phyloP scores from a whole-genome alignment of 2,888 invertebrate species.

The Julus scanicus region DNA sequence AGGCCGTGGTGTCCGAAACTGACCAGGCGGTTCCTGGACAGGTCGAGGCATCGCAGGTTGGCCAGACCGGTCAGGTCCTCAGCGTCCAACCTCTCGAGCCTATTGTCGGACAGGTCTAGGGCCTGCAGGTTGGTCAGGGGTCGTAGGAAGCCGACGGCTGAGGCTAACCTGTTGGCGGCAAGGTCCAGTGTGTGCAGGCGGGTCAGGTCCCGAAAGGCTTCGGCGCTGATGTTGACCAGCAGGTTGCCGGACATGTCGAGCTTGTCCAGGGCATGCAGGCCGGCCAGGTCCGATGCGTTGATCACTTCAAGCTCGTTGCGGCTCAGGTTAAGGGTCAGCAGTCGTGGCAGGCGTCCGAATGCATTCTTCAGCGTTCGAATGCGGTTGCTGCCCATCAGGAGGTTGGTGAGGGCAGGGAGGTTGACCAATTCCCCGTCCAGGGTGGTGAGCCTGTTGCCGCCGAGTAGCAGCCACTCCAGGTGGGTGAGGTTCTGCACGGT shows the following conservation, averaged over 20 bases:
- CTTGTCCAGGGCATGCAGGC: constrained; percentile 12
- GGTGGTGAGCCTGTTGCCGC: constrained; percentile 51
- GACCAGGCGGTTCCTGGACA: background rate
- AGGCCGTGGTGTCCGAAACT: background rate
- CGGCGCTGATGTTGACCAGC: background rate
- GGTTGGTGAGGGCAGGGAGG: constrained; percentile 21
- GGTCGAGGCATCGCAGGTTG: background rate
- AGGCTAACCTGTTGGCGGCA: constrained; percentile 22
- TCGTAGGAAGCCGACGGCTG: background rate
- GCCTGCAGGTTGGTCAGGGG: constrained; percentile 31
- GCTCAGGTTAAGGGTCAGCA: constrained; percentile 82
- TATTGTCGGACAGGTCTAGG: constrained; percentile 52
- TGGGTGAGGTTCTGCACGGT: constrained; percentile 60
- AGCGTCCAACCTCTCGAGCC: background rate
- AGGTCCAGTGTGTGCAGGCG: constrained; percentile 73
- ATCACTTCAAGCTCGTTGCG: constrained; percentile 78
- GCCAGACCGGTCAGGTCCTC: constrained; percentile 72
- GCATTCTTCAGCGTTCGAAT: background rate
- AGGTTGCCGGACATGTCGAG: constrained; percentile 51
- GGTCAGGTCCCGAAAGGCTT: constrained; percentile 63
- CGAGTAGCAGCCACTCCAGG: constrained; percentile 57
- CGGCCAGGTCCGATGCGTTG: constrained; percentile 74
- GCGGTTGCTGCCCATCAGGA: constrained; percentile 45
- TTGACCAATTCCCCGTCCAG: constrained; percentile 50
- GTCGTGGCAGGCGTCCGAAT: constrained; percentile 72